Evolutionary conservation across 2,797 vertebrate species (phyloP), one percentile per base, ranked within the genome.

Genomic region (Parotocinclus haroldoi): DNA sequence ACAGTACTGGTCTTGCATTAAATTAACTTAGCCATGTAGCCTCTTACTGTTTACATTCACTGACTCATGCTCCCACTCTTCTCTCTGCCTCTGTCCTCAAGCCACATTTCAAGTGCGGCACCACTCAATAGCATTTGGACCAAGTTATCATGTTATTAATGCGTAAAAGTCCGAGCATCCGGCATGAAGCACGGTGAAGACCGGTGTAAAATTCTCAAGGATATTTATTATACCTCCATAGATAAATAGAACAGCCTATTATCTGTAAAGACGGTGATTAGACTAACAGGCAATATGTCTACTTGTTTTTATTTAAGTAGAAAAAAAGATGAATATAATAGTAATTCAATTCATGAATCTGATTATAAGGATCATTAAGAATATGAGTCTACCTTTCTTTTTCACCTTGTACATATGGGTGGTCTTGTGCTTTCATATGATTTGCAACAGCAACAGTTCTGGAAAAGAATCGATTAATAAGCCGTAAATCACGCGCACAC

Each of bases 351-450:
- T 74, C 56, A 38, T 27, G 27, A 27, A 27, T 27, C 27, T 5
- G 63, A 86, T 83, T 86, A 78, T 74, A 39, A 77, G 73, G 60
- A 68, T 74, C 63, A 87, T 84, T 81, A 89, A 84, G 83, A 85
- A 73, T 71, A 71, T 44, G 87, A 87, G 78, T 71, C 84, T 39
- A 65, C 58, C 68, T 83, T 85, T 88, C 81, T 85, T 83, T 86
- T 84, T 87, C 80, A 81, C 85, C 85, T 88, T 71, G 84, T 89
- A 91, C 88, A 88, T 89, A 85, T 79, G 79, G 84, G 82, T 63
- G 84, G 75, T 83, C 85, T 89, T 92, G 91, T 92, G 90, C 91
- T 92, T 92, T 84, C 79, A 86, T 88, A 86, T 87, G 87, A 90
- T 85, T 86, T 81, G 84, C 77, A 80, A 90, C 83, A 85, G 84